phyloP scores from a whole-genome alignment of 2,888 invertebrate species.

The Stomorhina lunata region DNA sequence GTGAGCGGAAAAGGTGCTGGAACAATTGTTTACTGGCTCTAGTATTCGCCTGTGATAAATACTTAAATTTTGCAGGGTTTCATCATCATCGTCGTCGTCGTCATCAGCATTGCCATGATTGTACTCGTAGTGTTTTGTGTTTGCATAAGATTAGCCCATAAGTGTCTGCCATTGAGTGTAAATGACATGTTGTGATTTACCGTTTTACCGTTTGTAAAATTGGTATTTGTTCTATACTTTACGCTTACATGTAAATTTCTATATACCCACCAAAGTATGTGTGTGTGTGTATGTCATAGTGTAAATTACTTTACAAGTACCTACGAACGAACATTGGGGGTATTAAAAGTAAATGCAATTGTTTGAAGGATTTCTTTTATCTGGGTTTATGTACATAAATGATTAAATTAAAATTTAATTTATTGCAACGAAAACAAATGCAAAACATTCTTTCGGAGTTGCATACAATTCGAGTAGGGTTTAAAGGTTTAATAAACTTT shows the following conservation, averaged over 20 bases:
- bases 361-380: constrained; percentile 32
- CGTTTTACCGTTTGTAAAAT: constrained; percentile 62
- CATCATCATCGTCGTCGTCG: too few relatives aligned
- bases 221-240: constrained; percentile 59
- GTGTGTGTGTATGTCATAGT: not conserved
- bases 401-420: constrained; percentile 28
- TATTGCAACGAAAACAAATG: not conserved
- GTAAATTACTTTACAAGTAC: not conserved
- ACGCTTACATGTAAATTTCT: constrained; percentile 1
- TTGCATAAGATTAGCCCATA: constrained; percentile 66
- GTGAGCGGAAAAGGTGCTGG: constrained; percentile 13
- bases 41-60: constrained; percentile 62
- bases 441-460: not conserved
- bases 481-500: not conserved
- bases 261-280: not conserved
- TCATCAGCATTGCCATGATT: too few relatives aligned
- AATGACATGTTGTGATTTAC: constrained; percentile 66
- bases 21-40: constrained; percentile 3
- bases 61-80: constrained; percentile 49
- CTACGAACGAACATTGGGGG: too few relatives aligned
- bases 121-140: constrained; percentile 58
- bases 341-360: constrained; percentile 42
- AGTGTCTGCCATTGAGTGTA: constrained; percentile 66
- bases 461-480: not conserved
- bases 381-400: constrained; percentile 7